A percentile compares a stretch with the other conserved stretches of the same genome.
phyloP scores from a whole-genome alignment of 2,888 invertebrate species.

The Lasioglossum lativentre region DNA sequence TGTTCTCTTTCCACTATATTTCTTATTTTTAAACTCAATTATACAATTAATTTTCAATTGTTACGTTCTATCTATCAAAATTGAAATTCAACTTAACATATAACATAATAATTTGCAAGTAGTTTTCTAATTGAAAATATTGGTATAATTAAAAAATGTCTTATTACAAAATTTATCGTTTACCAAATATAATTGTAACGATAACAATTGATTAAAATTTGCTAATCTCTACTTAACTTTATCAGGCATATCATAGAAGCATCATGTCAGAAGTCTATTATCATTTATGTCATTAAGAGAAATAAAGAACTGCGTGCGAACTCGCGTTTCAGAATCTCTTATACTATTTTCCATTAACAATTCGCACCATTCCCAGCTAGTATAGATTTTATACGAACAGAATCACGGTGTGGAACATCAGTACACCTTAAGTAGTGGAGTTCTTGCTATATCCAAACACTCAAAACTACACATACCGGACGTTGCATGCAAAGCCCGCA shows the following conservation, averaged over 20 bases:
- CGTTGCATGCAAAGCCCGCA: constrained; percentile 57
- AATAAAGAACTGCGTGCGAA: background rate
- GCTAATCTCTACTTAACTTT: background rate
- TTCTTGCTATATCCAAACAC: constrained; percentile 54
- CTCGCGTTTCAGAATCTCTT: constrained; percentile 2
- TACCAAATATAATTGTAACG: background rate
- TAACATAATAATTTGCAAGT: background rate
- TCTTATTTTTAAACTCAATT: too few species aligned
- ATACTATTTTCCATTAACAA: constrained; percentile 10
- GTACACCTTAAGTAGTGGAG: constrained; percentile 24
- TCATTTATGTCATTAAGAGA: background rate
- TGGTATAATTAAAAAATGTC: background rate
- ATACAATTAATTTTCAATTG: background rate
- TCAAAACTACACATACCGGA: constrained; percentile 59
- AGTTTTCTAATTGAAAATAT: background rate
- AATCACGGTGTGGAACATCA: constrained; percentile 33
- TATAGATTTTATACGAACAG: constrained; percentile 37
- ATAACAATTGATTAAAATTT: background rate
- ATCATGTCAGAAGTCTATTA: background rate
- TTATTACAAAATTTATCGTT: background rate
- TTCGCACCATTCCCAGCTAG: background rate
- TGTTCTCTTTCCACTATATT: background rate
- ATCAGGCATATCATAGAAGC: background rate
- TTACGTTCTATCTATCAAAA: background rate
- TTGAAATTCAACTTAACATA: background rate